phyloP scores from a whole-genome alignment of 2,888 invertebrate species.

The Tipula lateralis region DNA sequence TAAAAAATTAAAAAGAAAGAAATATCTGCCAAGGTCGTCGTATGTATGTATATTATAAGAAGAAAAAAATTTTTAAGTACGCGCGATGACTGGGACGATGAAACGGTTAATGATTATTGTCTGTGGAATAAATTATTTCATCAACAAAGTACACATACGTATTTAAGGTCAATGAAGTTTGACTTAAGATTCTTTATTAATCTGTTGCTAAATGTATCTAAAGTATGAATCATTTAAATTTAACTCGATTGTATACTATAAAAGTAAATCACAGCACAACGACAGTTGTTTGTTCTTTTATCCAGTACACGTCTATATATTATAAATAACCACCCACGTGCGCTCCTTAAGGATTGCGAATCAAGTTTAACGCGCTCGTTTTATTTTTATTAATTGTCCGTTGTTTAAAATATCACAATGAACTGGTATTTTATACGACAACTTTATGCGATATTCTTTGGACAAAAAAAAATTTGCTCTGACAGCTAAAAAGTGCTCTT shows the following conservation, averaged over 20 bases:
- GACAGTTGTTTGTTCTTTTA: background rate
- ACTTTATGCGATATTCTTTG: too few relatives aligned
- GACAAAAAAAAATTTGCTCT: too few relatives aligned
- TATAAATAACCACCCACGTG: background rate
- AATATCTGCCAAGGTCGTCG: background rate
- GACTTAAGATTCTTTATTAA: background rate
- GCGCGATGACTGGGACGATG: background rate
- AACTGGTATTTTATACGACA: background rate
- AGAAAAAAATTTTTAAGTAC: background rate
- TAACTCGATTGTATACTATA: background rate
- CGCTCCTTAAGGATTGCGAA: background rate
- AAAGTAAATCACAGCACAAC: background rate
- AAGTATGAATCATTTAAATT: background rate
- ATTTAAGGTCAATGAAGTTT: background rate
- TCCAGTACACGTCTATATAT: background rate
- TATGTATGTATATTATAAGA: too few relatives aligned
- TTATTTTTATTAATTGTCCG: background rate
- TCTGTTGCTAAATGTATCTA: background rate
- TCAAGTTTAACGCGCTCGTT: background rate
- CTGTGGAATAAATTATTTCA: slow-evolving; percentile 9
- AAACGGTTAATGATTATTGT: background rate
- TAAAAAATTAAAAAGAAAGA: background rate
- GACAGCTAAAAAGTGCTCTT: too few relatives aligned
- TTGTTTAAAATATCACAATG: background rate
- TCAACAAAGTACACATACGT: background rate